phyloP scores from a whole-genome alignment of 2,888 invertebrate species.

The Strigamia transsilvanica region DNA sequence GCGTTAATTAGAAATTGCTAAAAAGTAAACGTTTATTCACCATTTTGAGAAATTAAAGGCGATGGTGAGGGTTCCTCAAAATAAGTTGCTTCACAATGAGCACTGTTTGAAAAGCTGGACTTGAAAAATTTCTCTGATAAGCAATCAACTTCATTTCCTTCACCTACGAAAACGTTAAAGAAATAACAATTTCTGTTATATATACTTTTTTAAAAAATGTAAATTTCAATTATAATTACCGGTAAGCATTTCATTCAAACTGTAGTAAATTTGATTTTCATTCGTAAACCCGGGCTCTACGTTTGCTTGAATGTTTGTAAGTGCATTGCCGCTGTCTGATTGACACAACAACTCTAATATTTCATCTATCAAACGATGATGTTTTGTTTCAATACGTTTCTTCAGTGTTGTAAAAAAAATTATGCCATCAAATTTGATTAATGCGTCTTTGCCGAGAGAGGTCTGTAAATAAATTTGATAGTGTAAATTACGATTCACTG shows the following conservation, averaged over 20 bases:
- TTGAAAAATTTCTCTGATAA: background rate
- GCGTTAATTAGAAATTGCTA: background rate
- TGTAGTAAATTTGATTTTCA: background rate
- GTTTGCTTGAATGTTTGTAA: background rate
- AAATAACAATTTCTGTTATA: background rate
- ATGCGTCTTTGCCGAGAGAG: background rate
- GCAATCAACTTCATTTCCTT: background rate
- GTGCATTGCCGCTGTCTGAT: background rate
- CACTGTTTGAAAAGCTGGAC: background rate
- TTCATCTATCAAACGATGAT: constrained; percentile 4
- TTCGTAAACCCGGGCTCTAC: background rate
- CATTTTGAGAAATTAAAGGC: background rate
- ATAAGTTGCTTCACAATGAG: background rate
- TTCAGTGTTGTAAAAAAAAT: constrained; percentile 9
- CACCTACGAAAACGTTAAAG: background rate
- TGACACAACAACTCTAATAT: background rate
- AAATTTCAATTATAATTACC: background rate
- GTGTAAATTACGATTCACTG: background rate
- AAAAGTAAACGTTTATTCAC: background rate
- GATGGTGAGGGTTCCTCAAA: background rate
- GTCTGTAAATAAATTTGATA: background rate
- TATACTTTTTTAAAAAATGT: background rate
- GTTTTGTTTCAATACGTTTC: background rate
- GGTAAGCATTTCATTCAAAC: background rate
- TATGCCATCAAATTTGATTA: background rate